These are phyloP conservation scores for Mellivora capensis DNA, from an alignment of 2,113 vertebrate genomes.

Conservation along the genomic window DNA sequence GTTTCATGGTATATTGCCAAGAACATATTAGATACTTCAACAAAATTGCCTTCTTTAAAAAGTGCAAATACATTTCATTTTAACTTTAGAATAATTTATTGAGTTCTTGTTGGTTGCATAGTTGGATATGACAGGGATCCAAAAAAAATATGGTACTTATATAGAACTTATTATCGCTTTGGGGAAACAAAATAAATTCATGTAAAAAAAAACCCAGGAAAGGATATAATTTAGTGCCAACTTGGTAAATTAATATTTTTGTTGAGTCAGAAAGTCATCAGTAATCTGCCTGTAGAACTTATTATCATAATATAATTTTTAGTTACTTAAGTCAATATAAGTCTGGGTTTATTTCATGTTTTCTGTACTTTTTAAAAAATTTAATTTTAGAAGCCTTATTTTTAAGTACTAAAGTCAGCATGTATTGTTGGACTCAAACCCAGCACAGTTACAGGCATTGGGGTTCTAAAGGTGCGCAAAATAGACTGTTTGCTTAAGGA, in stretches of 20 bases:
- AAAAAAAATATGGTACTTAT: constrained; percentile 16
- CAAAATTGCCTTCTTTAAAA: constrained; percentile 1
- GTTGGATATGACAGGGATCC: constrained; percentile 1
- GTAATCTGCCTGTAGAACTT: neutral
- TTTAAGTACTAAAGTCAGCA: neutral
- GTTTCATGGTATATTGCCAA: constrained; percentile 38
- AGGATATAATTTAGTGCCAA: constrained; percentile 27
- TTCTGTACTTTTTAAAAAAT: neutral
- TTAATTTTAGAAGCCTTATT: neutral
- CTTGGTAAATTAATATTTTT: constrained; percentile 29
- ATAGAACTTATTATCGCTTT: neutral
- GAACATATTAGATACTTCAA: constrained; percentile 23
- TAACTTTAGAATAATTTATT: constrained; percentile 37
- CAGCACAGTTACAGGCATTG: neutral
- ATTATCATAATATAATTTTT: neutral
- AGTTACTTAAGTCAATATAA: neutral
- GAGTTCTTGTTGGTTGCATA: neutral
- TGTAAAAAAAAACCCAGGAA: neutral
- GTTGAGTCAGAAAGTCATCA: neutral
- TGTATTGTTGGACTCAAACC: neutral
- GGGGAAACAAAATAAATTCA: neutral
- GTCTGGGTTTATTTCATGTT: neutral
- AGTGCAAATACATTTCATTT: constrained; percentile 16
- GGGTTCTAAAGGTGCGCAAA: neutral
- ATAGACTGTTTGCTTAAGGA: neutral